phyloP scores from a whole-genome alignment of 2,888 invertebrate species.

The Drosophila conformis region DNA sequence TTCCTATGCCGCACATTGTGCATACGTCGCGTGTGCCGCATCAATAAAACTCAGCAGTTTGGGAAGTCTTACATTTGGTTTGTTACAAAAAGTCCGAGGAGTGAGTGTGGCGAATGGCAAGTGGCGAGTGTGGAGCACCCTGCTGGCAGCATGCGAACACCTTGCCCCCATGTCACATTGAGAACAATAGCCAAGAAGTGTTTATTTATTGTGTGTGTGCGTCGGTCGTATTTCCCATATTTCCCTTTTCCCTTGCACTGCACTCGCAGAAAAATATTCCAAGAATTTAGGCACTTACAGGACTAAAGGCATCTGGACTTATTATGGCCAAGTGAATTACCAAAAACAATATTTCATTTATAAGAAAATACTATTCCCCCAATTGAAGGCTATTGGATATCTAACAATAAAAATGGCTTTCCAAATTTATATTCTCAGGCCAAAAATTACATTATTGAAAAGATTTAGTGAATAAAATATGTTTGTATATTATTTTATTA shows the following conservation, averaged over 20 bases:
- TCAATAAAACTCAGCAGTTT: constrained; percentile 70
- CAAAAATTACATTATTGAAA: background rate
- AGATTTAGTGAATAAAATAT: background rate
- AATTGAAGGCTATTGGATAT: background rate
- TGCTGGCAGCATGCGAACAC: constrained; percentile 36
- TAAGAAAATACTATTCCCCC: background rate
- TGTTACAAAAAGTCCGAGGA: constrained; percentile 45
- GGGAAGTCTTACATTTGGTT: constrained; percentile 70
- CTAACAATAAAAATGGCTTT: background rate
- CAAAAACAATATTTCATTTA: background rate
- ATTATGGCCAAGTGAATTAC: background rate
- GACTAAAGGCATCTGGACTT: background rate
- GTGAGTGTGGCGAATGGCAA: background rate
- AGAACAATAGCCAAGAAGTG: constrained; percentile 63
- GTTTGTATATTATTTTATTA: background rate
- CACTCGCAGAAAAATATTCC: background rate
- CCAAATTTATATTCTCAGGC: background rate
- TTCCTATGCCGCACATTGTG: constrained; percentile 52
- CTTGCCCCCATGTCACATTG: constrained; percentile 56
- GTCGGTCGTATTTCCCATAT: constrained; percentile 2
- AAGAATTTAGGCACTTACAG: background rate
- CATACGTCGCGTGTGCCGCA: constrained; percentile 62
- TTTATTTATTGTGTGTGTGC: constrained; percentile 68
- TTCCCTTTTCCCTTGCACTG: background rate
- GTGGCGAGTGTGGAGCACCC: constrained; percentile 2